A percentile compares a stretch with the other conserved stretches of the same genome.
Evolutionary conservation across 2,113 vertebrate genomes (phyloP).

Genomic region (Ciconia stormi): DNA sequence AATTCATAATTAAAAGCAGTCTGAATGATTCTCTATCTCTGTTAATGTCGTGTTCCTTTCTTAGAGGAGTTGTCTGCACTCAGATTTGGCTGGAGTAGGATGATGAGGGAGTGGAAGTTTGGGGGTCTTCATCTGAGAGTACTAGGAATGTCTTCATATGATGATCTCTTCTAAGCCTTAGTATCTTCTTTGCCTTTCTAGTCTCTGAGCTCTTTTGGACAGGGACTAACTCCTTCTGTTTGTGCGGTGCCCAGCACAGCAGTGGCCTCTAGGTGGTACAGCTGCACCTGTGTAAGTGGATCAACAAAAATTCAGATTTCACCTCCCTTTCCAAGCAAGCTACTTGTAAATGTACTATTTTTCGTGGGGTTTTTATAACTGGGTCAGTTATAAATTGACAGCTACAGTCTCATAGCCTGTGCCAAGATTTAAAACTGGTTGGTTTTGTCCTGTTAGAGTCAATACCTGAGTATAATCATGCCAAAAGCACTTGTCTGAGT

Average conservation of each 20-base stretch:
- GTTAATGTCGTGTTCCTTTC: neutral
- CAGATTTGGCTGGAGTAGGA: neutral
- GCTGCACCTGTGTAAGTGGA: neutral
- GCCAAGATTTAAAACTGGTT: constrained; percentile 32
- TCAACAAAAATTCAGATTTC: neutral
- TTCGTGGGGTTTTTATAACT: neutral
- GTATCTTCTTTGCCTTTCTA: neutral
- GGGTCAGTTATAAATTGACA: neutral
- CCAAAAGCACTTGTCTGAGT: neutral
- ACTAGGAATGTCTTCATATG: neutral
- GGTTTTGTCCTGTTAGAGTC: constrained; percentile 1
- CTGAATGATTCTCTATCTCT: neutral
- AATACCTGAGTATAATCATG: neutral
- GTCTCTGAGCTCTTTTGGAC: neutral
- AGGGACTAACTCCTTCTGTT: neutral
- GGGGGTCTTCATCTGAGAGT: neutral
- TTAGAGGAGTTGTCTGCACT: neutral
- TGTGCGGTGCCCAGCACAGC: neutral
- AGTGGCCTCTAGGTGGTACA: constrained; percentile 41
- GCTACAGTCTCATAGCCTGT: neutral
- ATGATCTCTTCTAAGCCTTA: neutral
- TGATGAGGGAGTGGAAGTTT: neutral
- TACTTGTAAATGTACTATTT: neutral
- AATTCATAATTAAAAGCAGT: neutral
- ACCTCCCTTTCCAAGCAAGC: neutral